Percentiles rank a stretch among this genome's conserved stretches.
phyloP scores from a whole-genome alignment of 2,888 invertebrate genomes.

The Podotricha telesiphe region DNA sequence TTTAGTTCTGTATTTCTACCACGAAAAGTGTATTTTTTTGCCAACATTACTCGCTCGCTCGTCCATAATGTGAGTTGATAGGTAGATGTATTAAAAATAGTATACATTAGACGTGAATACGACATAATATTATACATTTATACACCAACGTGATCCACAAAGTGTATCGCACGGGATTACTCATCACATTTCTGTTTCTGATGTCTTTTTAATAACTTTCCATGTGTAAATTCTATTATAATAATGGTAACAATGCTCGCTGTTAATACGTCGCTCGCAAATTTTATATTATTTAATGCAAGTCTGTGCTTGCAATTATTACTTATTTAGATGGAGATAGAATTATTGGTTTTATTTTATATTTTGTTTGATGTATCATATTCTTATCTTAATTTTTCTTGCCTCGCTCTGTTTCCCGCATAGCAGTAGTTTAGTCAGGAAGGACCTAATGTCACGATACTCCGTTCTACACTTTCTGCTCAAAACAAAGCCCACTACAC shows the following conservation, averaged over 20 bases:
- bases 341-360: no score
- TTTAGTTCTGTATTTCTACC: neutral
- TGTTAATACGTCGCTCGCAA: neutral
- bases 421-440: no score
- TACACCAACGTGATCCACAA: conserved; percentile 48
- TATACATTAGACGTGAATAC: conserved; percentile 81
- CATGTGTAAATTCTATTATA: conserved; percentile 40
- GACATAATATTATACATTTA: conserved; percentile 66
- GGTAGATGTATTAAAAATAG: conserved; percentile 84
- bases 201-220: conserved; percentile 42
- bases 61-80: conserved; percentile 84
- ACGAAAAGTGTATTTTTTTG: conserved; percentile 51
- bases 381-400: no score
- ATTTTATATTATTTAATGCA: neutral
- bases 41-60: conserved; percentile 68
- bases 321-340: neutral
- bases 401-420: no score
- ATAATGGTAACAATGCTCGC: conserved; percentile 39
- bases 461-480: no score
- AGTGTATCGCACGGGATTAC: conserved; percentile 61
- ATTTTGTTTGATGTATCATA: no score
- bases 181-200: conserved; percentile 53
- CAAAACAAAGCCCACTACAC: no score
- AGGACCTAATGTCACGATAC: no score
- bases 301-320: neutral